A percentile compares a stretch with the other conserved stretches of the same genome.
These are phyloP conservation scores for Valencia hispanica DNA, from an alignment of 2,797 vertebrate species.

Conservation along the genomic window DNA sequence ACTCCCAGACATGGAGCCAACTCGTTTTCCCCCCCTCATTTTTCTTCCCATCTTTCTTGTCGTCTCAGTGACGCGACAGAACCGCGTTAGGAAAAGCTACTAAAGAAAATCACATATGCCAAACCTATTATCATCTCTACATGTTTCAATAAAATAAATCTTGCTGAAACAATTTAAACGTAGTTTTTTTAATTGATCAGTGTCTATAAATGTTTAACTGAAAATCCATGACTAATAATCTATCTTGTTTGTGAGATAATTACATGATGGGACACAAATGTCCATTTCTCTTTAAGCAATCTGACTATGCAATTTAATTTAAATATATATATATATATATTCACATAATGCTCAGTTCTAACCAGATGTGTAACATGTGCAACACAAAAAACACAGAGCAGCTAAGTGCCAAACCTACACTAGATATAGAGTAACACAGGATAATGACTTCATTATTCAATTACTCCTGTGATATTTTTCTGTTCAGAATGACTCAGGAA, in stretches of 20 bases:
- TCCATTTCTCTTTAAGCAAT: not conserved
- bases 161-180: not conserved
- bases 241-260: not conserved
- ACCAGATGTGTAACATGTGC: not conserved
- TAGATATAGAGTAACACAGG: not conserved
- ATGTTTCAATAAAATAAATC: not conserved
- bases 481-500: not conserved
- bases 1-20: slow-evolving; percentile 92
- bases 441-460: not conserved
- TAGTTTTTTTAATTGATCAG: not conserved
- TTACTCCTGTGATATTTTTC: not conserved
- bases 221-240: too few species aligned
- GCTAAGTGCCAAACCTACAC: too few species aligned
- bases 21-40: slow-evolving; percentile 95
- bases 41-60: slow-evolving; percentile 95
- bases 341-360: not conserved
- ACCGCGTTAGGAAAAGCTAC: too few species aligned
- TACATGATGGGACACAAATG: not conserved
- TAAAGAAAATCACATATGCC: not conserved
- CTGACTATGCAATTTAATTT: not conserved
- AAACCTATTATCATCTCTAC: not conserved
- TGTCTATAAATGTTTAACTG: not conserved
- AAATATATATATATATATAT: not conserved
- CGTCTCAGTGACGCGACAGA: slow-evolving; percentile 90
- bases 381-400: not conserved